These are phyloP conservation scores for Pollenia angustigena DNA, from an alignment of 2,888 invertebrate species.

Conservation along the genomic window DNA sequence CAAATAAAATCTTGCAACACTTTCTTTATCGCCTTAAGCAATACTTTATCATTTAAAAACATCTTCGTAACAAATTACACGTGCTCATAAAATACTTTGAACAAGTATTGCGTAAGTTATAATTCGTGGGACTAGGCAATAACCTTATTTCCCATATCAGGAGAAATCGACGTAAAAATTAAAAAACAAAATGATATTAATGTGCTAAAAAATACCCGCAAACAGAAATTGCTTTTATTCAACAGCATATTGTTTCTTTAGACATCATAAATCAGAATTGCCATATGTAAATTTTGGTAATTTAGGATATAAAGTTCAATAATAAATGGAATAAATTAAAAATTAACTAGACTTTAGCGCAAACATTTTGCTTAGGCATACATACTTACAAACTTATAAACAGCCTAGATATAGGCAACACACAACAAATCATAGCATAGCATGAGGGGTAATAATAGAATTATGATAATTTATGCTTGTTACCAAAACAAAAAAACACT, in stretches of 20 bases:
- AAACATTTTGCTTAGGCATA: neutral
- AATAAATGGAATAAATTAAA: neutral
- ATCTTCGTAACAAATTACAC: too few species aligned
- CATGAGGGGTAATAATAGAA: neutral
- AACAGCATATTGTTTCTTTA: neutral
- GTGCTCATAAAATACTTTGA: too few species aligned
- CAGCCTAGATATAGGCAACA: conserved; percentile 6
- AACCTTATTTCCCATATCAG: too few species aligned
- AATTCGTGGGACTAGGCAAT: too few species aligned
- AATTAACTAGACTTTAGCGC: neutral
- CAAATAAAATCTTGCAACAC: too few species aligned
- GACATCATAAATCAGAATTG: neutral
- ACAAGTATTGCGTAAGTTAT: too few species aligned
- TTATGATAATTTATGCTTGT: neutral
- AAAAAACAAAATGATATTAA: too few species aligned
- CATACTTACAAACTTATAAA: neutral
- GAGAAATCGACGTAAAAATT: too few species aligned
- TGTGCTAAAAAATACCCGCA: too few species aligned
- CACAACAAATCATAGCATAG: neutral
- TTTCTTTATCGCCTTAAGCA: too few species aligned
- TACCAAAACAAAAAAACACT: neutral
- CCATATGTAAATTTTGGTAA: conserved; percentile 12
- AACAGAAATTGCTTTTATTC: too few species aligned
- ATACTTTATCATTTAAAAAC: too few species aligned
- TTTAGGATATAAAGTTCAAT: neutral